These are phyloP conservation scores for Mechanitis mazaeus DNA, from an alignment of 2,888 invertebrate species.

Conservation along the genomic window DNA sequence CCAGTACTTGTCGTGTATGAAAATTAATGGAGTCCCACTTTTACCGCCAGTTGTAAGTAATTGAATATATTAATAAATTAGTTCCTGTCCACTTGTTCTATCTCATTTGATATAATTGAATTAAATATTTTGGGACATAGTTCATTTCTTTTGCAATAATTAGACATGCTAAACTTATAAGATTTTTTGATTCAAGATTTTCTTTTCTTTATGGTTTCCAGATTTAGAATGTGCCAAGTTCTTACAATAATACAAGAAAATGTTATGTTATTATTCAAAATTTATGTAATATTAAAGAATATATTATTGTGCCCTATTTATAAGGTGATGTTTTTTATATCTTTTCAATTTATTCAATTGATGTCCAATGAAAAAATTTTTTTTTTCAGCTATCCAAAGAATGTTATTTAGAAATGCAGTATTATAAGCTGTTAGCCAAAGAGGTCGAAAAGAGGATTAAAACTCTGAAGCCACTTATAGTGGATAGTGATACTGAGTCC, in stretches of 20 bases:
- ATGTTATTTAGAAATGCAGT: constrained; percentile 79
- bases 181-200: constrained; percentile 18
- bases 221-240: constrained; percentile 9
- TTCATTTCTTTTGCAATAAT: not conserved
- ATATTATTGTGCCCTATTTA: constrained; percentile 8
- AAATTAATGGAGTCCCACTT: constrained; percentile 83
- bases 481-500: constrained; percentile 45
- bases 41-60: constrained; percentile 84
- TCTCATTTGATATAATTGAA: not conserved
- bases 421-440: constrained; percentile 80
- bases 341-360: not conserved
- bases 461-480: constrained; percentile 56
- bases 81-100: not conserved
- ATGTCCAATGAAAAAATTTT: constrained; percentile 13
- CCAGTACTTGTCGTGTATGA: constrained; percentile 82
- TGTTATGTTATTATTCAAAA: constrained; percentile 11
- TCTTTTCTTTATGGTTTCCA: constrained; percentile 2
- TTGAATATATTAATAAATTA: constrained; percentile 12
- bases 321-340: constrained; percentile 18
- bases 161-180: not conserved
- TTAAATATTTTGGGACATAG: not conserved
- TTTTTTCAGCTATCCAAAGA: constrained; percentile 79
- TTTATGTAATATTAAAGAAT: constrained; percentile 12
- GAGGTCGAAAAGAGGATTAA: constrained; percentile 78
- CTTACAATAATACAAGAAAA: constrained; percentile 11